Base-by-base conservation (phyloP, 2,113 vertebrate species). In the Ranitomeya variabilis region DNA sequence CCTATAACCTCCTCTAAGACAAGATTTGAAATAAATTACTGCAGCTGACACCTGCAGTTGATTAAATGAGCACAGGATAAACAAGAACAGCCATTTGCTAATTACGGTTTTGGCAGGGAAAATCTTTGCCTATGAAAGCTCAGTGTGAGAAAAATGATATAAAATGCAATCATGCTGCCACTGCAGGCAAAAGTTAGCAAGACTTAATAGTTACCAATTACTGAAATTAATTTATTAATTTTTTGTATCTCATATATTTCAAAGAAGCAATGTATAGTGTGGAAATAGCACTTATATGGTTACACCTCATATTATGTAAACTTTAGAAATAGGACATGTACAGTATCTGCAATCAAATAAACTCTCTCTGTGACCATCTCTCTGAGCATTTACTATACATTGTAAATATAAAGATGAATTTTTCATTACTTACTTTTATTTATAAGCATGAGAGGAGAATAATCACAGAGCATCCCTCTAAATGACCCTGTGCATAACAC, bases 41-140 rank as follows among this genome's bases (percentile, higher is more conserved):
- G 67, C 84, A 86, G 84, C 69, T 86, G 84, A 86, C 84, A 86
- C 84, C 84, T 86, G 69, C 67, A 45, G 69, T 76, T 86, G 67
- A 86, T 86, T 84, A 76, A 86, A 86, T 86, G 51, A 73, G 16
- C 69, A 37, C 52, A 86, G 79, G 79, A 81, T 81, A 81, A 81
- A 81, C 79, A 81, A 81, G 79, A 62, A 86, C 67, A 86, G 69
- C 55, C 54, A 86, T 86, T 86, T 86, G 84, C 84, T 86, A 86
- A 86, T 86, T 86, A 76, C 71, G 7, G 62, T 81, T 59, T 81
- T 81, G 79, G 79, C 79, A 81, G 79, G 79, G 37, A 81, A 81
- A 81, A 81, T 81, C 79, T 81, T 62, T 81, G 79, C 79, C 55
- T 45, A 31, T 81, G 79, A 81, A 81, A 37, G 57, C 79, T 81